Percentiles rank a stretch among this genome's conserved stretches.
Evolutionary conservation across 2,888 invertebrate species (phyloP).

Genomic region (Blomia tropicalis): DNA sequence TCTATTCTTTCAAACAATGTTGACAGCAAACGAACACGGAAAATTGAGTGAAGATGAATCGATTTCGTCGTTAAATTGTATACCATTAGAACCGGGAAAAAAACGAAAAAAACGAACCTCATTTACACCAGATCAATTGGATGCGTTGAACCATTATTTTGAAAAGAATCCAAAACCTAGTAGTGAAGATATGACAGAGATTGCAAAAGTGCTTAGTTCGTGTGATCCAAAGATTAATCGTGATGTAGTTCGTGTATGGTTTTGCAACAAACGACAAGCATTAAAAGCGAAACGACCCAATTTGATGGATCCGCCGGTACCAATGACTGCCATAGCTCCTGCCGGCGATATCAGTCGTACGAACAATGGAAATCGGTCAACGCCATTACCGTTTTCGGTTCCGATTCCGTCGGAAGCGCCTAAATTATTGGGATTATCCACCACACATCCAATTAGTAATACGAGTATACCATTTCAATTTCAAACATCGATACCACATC

Average conservation of each 20-base stretch:
- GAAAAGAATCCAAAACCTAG: slow-evolving; percentile 94
- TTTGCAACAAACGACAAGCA: slow-evolving; percentile 95
- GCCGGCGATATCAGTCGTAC: background rate
- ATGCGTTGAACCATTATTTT: slow-evolving; percentile 83
- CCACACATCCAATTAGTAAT: no score
- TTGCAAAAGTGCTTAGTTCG: slow-evolving; percentile 62
- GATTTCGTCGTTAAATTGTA: slow-evolving; percentile 46
- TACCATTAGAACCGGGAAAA: slow-evolving; percentile 89
- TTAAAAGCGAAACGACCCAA: slow-evolving; percentile 37
- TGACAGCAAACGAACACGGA: background rate
- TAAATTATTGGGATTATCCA: no score
- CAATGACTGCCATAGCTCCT: background rate
- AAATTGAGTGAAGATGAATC: background rate
- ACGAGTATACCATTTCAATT: no score
- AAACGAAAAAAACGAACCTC: slow-evolving; percentile 89
- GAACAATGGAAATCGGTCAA: no score
- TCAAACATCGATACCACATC: no score
- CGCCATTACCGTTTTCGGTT: no score
- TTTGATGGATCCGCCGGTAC: background rate
- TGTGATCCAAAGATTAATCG: slow-evolving; percentile 71
- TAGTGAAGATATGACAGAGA: slow-evolving; percentile 91
- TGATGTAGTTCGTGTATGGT: slow-evolving; percentile 97
- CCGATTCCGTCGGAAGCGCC: no score
- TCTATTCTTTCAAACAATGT: background rate
- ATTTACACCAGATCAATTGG: slow-evolving; percentile 88